A percentile compares a stretch with the other conserved stretches of the same genome.
Conservation (phyloP, 2,888 invertebrate species). For the Megastigmus dorsalis region DNA sequence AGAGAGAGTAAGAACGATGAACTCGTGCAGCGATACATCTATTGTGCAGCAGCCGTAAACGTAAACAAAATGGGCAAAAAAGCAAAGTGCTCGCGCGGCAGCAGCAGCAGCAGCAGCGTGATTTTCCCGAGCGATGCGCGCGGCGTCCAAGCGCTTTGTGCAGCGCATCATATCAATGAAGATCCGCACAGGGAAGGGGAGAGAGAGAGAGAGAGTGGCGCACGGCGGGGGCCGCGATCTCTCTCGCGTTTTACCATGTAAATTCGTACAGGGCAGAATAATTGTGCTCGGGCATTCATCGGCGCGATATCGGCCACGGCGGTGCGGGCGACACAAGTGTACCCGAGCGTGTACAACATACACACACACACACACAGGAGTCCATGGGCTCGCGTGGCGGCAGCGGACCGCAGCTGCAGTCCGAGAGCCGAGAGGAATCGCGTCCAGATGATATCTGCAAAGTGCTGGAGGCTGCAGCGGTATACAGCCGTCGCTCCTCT, state of each 20-base stretch:
- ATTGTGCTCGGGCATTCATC: slow-evolving; percentile 21
- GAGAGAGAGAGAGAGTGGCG: no score
- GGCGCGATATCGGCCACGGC: slow-evolving; percentile 29
- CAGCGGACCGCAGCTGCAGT: neutral
- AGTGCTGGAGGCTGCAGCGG: no score
- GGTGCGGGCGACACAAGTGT: slow-evolving; percentile 9
- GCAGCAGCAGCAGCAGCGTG: neutral
- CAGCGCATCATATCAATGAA: no score
- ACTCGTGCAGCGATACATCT: no score
- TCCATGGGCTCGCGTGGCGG: neutral
- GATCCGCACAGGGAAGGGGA: no score
- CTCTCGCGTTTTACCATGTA: slow-evolving; percentile 37
- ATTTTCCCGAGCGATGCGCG: slow-evolving; percentile 36
- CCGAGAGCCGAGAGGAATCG: no score
- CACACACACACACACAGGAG: no score
- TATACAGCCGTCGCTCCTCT: no score
- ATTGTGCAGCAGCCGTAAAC: no score
- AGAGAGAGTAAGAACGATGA: no score
- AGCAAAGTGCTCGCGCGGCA: neutral
- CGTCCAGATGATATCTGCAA: neutral
- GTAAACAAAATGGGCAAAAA: no score
- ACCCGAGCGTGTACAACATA: slow-evolving; percentile 29
- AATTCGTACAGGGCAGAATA: slow-evolving; percentile 45
- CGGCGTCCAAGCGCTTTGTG: no score
- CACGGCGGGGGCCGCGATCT: neutral